phyloP scores from a whole-genome alignment of 2,797 vertebrate species.

The Xenopus petersii region DNA sequence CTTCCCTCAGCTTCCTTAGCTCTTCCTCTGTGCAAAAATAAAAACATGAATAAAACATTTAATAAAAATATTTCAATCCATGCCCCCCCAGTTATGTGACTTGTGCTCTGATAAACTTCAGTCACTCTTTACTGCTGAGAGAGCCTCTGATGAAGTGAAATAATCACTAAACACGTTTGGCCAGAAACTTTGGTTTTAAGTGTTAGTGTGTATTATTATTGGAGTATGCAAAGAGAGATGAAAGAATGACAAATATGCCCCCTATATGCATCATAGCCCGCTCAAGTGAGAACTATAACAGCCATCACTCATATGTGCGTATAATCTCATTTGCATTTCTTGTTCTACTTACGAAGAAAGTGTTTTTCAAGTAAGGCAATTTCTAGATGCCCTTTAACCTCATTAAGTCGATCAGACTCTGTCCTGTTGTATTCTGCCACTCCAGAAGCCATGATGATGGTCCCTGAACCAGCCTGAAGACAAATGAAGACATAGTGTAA shows the following conservation, averaged over 20 bases:
- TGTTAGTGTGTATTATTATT: too few species aligned
- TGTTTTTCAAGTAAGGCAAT: slow-evolving; percentile 98
- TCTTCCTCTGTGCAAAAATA: slow-evolving; percentile 81
- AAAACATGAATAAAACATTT: not conserved
- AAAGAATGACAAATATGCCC: not conserved
- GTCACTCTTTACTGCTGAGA: too few species aligned
- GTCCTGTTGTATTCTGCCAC: slow-evolving; percentile 87
- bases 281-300: not conserved
- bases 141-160: too few species aligned
- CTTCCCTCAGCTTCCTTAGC: slow-evolving; percentile 90
- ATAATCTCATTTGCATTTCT: not conserved
- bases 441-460: slow-evolving; percentile 83
- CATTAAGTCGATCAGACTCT: slow-evolving; percentile 88
- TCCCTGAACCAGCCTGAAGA: slow-evolving; percentile 82
- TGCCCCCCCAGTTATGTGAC: too few species aligned
- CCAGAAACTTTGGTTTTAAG: too few species aligned
- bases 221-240: too few species aligned
- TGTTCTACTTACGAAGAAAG: slow-evolving; percentile 88
- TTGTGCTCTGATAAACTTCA: too few species aligned
- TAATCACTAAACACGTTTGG: too few species aligned
- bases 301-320: not conserved
- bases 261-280: not conserved
- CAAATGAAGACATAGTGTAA: slow-evolving; percentile 20
- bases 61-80: too few species aligned
- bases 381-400: slow-evolving; percentile 98